Evolutionary conservation across 2,888 invertebrate species (phyloP), one percentile per base, ranked within the genome.

Genomic region (Lasioglossum pauxillum): DNA sequence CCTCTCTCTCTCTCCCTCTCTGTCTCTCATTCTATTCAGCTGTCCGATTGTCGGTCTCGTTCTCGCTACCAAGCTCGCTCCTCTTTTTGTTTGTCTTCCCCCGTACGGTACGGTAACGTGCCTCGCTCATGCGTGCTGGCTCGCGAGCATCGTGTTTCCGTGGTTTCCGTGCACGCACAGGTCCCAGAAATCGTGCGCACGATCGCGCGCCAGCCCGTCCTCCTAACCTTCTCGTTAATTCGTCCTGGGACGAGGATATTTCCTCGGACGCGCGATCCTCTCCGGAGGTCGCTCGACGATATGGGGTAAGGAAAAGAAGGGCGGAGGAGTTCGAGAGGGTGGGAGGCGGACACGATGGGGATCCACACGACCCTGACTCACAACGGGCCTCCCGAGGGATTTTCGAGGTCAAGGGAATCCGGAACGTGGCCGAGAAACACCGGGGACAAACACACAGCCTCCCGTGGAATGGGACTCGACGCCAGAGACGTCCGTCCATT

Each of bases 351-450:
- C 35, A 31, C 53, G 44, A 72, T 44, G 53, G 73, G 44, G 78
- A 83, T 75, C 44, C 80, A 75, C 69, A 38, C 89, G 90, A 89
- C 89, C 89, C 90, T 90, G 90, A 89, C 88, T 86, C 53, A n/a
- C 71, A 31, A 84, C 80, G 49, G 78, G 67, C 71, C 75, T 90
- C 91, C 90, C 82, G 80, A 84, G 85, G 90, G 89, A 89, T 88
- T 91, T 91, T 91, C 88, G 91, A 91, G 91, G 91, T 91, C 91
- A 91, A 91, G 91, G 91, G 91, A 89, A 91, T 67, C 80, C 41
- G 81, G 76, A 82, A 83, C 82, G 46, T 79, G 79, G 53, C 53
- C 46, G 73, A 73, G 60, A 60, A 81, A 72, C 46, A 23, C 46
- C n/a, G 64, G 67, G 67, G 75, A 78, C 64, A 49, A 64, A 74